Evolutionary conservation across 1,140 invertebrate species (phyloP).

Genomic region (Calliphora vicina): DNA sequence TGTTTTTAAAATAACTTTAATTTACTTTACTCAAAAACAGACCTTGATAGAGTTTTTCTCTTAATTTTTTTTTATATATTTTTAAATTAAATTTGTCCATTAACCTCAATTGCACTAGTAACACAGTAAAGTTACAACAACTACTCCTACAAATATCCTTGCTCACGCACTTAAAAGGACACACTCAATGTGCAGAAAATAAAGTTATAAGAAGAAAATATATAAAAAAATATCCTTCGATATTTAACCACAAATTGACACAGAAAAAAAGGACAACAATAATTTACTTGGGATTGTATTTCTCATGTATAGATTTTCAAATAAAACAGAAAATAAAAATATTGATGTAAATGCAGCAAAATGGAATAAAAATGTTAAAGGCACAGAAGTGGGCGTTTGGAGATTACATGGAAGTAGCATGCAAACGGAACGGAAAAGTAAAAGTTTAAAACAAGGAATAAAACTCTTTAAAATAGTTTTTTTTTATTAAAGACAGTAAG

Average conservation of each 20-base stretch:
- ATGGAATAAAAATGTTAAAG: neutral
- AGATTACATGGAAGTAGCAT: neutral
- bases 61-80: neutral
- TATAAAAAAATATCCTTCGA: neutral
- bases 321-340: neutral
- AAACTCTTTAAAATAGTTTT: no score
- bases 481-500: no score
- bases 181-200: no score
- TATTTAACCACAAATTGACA: constrained; percentile 25
- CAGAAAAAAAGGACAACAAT: constrained; percentile 17
- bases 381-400: neutral
- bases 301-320: neutral
- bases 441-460: no score
- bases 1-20: neutral
- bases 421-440: neutral
- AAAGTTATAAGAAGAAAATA: neutral
- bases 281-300: constrained; percentile 1
- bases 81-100: neutral
- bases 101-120: neutral
- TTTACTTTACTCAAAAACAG: neutral
- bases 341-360: neutral
- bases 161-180: no score
- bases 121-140: neutral
- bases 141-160: neutral
- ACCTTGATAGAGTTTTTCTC: neutral